Conservation (phyloP, 2,888 invertebrate species). For the Nomada hirtipes region DNA sequence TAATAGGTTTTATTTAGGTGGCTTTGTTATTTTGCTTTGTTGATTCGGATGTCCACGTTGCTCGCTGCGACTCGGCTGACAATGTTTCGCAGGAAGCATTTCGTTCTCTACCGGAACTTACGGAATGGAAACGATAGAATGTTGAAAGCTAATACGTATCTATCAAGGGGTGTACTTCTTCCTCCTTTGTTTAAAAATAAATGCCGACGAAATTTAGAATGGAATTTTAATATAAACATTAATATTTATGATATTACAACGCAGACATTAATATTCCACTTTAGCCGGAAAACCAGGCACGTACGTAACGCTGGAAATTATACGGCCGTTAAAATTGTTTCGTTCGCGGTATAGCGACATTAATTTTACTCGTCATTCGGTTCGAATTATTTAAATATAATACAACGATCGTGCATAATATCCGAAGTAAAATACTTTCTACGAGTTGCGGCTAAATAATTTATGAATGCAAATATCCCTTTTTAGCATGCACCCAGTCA, state of each 20-base stretch:
- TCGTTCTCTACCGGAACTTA: not conserved
- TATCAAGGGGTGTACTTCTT: not conserved
- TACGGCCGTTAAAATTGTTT: slow-evolving; percentile 41
- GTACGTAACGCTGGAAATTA: slow-evolving; percentile 21
- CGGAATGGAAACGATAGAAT: not conserved
- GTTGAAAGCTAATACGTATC: not conserved
- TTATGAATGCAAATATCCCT: not conserved
- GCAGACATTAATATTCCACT: slow-evolving; percentile 42
- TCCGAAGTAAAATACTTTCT: not conserved
- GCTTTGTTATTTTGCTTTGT: not conserved
- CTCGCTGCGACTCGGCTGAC: slow-evolving; percentile 1
- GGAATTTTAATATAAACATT: slow-evolving; percentile 35
- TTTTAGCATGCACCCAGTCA: not conserved
- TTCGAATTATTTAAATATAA: slow-evolving; percentile 39
- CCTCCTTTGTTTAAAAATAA: not conserved
- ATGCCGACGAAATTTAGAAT: not conserved
- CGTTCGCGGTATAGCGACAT: slow-evolving; percentile 30
- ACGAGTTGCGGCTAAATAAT: slow-evolving; percentile 6
- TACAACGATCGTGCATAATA: slow-evolving; percentile 18
- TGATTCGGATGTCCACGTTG: slow-evolving; percentile 4
- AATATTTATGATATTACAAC: slow-evolving; percentile 38
- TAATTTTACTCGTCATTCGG: slow-evolving; percentile 22
- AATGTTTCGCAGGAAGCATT: not conserved
- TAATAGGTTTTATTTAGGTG: not conserved
- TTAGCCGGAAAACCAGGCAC: not conserved